A percentile compares a stretch with the other conserved stretches of the same genome.
These are phyloP conservation scores for Datnioides undecimradiatus DNA, from an alignment of 2,113 vertebrate genomes.

Conservation along the genomic window DNA sequence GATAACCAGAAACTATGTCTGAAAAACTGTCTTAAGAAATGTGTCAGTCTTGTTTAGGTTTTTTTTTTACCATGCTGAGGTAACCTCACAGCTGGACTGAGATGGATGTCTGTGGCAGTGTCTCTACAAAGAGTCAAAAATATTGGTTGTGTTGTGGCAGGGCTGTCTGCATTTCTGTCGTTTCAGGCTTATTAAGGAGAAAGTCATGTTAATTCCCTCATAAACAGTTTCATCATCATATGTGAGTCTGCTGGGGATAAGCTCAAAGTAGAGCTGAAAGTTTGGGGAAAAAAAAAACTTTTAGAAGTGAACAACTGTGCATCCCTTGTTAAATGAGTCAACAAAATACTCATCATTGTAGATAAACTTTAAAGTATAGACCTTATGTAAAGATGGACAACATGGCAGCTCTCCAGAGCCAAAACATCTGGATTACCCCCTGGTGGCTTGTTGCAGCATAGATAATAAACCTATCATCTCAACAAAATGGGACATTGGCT, in stretches of 20 bases:
- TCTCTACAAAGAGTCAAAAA: constrained; percentile 15
- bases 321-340: not conserved
- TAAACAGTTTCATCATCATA: constrained; percentile 45
- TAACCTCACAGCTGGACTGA: constrained; percentile 51
- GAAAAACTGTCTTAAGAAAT: constrained; percentile 17
- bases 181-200: constrained; percentile 33
- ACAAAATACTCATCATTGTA: not conserved
- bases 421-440: too few species aligned
- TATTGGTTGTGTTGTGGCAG: constrained; percentile 19
- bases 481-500: too few species aligned
- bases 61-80: constrained; percentile 15
- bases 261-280: constrained; percentile 24
- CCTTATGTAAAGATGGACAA: too few species aligned
- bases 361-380: constrained; percentile 7
- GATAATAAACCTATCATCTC: too few species aligned
- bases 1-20: constrained; percentile 31
- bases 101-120: constrained; percentile 2
- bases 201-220: not conserved
- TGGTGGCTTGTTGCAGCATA: too few species aligned
- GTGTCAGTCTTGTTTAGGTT: constrained; percentile 31
- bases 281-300: not conserved
- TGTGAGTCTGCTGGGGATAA: constrained; percentile 9
- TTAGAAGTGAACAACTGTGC: constrained; percentile 1
- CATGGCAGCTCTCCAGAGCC: too few species aligned
- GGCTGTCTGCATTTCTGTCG: not conserved